phyloP scores from a whole-genome alignment of 2,113 vertebrate genomes.

The Phasianus colchicus region DNA sequence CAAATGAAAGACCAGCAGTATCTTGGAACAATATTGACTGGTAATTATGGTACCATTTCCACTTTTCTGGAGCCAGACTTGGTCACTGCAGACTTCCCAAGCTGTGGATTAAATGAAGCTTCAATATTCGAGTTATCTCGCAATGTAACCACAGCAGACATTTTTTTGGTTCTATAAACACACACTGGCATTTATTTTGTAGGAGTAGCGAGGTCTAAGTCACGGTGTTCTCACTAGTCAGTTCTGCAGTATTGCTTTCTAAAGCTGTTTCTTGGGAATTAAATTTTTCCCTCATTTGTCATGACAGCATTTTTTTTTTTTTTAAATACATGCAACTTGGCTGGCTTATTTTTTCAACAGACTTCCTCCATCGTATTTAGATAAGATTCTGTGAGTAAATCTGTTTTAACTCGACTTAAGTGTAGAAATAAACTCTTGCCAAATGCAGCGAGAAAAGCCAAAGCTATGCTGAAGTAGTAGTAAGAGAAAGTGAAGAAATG shows the following conservation, averaged over 20 bases:
- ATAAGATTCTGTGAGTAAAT: not conserved
- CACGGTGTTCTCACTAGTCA: not conserved
- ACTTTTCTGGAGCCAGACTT: not conserved
- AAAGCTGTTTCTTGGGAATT: not conserved
- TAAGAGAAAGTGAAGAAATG: not conserved
- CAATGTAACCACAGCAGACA: not conserved
- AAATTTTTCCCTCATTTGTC: not conserved
- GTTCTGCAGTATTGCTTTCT: not conserved
- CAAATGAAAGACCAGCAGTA: not conserved
- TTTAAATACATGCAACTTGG: not conserved
- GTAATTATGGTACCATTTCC: not conserved
- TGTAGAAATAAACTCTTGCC: not conserved
- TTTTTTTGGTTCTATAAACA: not conserved
- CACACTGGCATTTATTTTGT: not conserved
- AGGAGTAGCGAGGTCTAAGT: not conserved
- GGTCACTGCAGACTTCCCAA: not conserved
- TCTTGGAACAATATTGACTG: not conserved
- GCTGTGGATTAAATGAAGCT: not conserved
- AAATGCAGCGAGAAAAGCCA: not conserved
- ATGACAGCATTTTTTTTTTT: not conserved
- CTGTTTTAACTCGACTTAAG: not conserved
- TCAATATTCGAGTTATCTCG: not conserved
- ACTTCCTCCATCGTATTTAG: not conserved
- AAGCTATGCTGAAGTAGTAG: not conserved
- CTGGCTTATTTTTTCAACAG: not conserved